Percentiles rank a stretch among this genome's conserved stretches.
These are phyloP conservation scores for Eurytoma adleriae DNA, from an alignment of 2,888 invertebrate species.

Conservation along the genomic window DNA sequence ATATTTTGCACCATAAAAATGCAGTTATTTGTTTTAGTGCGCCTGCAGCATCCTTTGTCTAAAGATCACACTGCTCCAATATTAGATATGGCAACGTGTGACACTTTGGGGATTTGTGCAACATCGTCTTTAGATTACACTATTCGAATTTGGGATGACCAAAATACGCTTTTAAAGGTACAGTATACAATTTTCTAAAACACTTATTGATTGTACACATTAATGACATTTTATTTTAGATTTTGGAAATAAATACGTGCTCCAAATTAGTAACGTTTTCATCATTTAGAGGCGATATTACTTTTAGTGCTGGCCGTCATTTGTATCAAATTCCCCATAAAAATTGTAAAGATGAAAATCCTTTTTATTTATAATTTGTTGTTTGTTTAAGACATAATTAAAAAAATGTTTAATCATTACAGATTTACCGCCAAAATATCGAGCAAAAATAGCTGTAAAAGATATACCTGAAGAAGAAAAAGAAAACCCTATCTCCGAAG, in stretches of 20 bases:
- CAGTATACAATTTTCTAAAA: slow-evolving; percentile 1
- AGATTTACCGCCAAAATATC: slow-evolving; percentile 65
- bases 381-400: neutral
- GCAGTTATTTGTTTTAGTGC: slow-evolving; percentile 50
- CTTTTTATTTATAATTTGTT: neutral
- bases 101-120: slow-evolving; percentile 62
- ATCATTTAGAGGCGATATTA: slow-evolving; percentile 62
- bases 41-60: slow-evolving; percentile 60
- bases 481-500: slow-evolving; percentile 54
- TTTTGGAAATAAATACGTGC: slow-evolving; percentile 61
- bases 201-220: neutral
- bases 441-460: slow-evolving; percentile 58
- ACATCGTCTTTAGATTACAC: slow-evolving; percentile 64
- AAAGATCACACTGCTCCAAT: slow-evolving; percentile 62
- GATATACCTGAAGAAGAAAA: slow-evolving; percentile 58
- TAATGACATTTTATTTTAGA: slow-evolving; percentile 40
- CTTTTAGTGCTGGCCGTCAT: slow-evolving; percentile 63
- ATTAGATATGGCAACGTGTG: slow-evolving; percentile 58
- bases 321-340: slow-evolving; percentile 63
- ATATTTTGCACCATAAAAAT: neutral
- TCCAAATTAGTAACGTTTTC: slow-evolving; percentile 59
- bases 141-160: slow-evolving; percentile 63
- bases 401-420: neutral
- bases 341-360: slow-evolving; percentile 60
- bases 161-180: slow-evolving; percentile 62